Conservation (phyloP, 2,888 invertebrate genomes). For the Chrysotoxum bicinctum region DNA sequence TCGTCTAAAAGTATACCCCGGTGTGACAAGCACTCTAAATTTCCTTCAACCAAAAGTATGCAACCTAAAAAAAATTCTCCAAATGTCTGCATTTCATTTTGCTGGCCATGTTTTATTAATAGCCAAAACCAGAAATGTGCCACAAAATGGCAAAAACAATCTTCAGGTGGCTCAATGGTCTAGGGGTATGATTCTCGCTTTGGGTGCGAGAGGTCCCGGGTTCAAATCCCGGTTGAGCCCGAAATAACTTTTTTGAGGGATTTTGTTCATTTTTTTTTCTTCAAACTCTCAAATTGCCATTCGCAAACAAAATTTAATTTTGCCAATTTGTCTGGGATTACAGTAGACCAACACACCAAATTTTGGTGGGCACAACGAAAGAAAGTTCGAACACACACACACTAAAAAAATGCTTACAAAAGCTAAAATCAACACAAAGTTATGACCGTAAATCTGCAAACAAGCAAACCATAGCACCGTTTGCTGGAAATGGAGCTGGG, state of each 20-base stretch:
- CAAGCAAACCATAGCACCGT: conserved; percentile 32
- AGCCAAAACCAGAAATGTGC: conserved; percentile 2
- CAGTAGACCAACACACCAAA: conserved; percentile 33
- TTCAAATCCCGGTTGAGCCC: conserved; percentile 82
- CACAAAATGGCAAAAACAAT: conserved; percentile 12
- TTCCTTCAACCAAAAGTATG: conserved; percentile 19
- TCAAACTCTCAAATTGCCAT: conserved; percentile 8
- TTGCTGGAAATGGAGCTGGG: background rate
- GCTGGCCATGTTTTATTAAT: conserved; percentile 17
- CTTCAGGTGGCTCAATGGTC: conserved; percentile 80
- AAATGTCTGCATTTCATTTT: background rate
- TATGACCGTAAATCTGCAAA: conserved; percentile 68
- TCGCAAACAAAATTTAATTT: conserved; percentile 54
- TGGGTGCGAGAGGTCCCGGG: conserved; percentile 82
- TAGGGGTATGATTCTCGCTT: conserved; percentile 82
- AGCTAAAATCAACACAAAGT: conserved; percentile 69
- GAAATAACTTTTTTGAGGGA: conserved; percentile 45
- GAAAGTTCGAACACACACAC: background rate
- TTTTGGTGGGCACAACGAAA: background rate
- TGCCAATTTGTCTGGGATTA: conserved; percentile 49
- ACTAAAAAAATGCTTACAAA: conserved; percentile 60
- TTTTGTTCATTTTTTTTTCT: conserved; percentile 40
- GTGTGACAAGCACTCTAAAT: background rate
- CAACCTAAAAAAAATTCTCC: background rate
- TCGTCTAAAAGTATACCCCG: conserved; percentile 10